Conservation (phyloP, 2,888 invertebrate genomes). For the Drosophila ustulata region DNA sequence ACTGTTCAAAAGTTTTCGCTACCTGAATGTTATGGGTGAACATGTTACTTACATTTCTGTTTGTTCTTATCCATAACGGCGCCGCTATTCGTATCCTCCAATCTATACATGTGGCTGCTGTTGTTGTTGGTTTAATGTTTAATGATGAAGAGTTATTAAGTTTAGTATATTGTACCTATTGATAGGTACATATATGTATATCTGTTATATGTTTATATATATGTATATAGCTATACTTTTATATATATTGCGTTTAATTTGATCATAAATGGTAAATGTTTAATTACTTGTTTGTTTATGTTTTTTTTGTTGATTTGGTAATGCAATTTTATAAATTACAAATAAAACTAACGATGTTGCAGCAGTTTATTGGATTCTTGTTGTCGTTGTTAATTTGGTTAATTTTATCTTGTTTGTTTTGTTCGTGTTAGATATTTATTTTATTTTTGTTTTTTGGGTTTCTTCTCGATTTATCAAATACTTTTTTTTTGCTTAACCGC, state of each 20-base stretch:
- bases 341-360: slow-evolving; percentile 35
- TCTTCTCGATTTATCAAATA: slow-evolving; percentile 36
- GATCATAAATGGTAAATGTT: slow-evolving; percentile 42
- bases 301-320: slow-evolving; percentile 47
- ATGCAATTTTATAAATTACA: slow-evolving; percentile 21
- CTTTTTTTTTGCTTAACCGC: slow-evolving; percentile 25
- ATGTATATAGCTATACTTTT: slow-evolving; percentile 9
- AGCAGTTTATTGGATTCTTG: slow-evolving; percentile 30
- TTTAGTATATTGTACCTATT: slow-evolving; percentile 20
- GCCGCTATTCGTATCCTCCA: slow-evolving; percentile 83
- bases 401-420: slow-evolving; percentile 28
- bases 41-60: slow-evolving; percentile 82
- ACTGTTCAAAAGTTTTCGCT: too few species aligned
- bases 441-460: slow-evolving; percentile 26
- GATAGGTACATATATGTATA: slow-evolving; percentile 21
- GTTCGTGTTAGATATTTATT: slow-evolving; percentile 33
- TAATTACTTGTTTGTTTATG: slow-evolving; percentile 15
- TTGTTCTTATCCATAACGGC: slow-evolving; percentile 85
- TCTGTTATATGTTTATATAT: slow-evolving; percentile 3
- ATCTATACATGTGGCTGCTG: slow-evolving; percentile 82
- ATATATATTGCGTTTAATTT: slow-evolving; percentile 67
- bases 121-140: slow-evolving; percentile 56
- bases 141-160: slow-evolving; percentile 41
- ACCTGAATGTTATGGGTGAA: too few species aligned
- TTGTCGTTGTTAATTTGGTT: slow-evolving; percentile 62